Conservation (phyloP, 2,113 vertebrate genomes). For the Struthio camelus region DNA sequence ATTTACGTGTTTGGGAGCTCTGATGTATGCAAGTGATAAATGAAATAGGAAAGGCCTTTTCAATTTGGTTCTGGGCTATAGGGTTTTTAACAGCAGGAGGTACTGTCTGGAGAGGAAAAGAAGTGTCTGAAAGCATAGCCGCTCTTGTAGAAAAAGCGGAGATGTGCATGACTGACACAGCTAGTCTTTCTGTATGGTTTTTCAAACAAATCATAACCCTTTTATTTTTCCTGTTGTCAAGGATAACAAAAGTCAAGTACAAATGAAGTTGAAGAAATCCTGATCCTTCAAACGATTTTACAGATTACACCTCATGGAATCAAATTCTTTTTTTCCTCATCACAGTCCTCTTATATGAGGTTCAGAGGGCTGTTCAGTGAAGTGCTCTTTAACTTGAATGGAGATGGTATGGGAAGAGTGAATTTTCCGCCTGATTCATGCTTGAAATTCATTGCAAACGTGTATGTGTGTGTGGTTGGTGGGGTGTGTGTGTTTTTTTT, state of each 20-base stretch:
- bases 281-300: not conserved
- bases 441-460: not conserved
- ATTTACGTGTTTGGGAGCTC: not conserved
- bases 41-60: not conserved
- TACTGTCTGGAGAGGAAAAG: not conserved
- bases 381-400: not conserved
- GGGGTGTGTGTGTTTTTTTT: not conserved
- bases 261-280: not conserved
- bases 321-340: fast-evolving
- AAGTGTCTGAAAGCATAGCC: not conserved
- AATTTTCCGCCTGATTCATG: not conserved
- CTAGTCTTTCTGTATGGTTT: not conserved
- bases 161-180: not conserved
- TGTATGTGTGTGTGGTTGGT: no score
- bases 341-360: not conserved
- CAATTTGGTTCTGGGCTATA: not conserved
- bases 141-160: not conserved
- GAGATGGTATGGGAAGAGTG: not conserved
- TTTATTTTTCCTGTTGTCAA: not conserved
- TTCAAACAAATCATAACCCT: not conserved
- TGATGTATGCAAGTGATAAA: not conserved
- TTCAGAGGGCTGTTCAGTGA: not conserved
- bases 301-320: not conserved
- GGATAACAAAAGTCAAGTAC: not conserved
- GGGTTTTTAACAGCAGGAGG: not conserved